phyloP scores from a whole-genome alignment of 2,797 vertebrate genomes.

The Silurus lanzhouensis region DNA sequence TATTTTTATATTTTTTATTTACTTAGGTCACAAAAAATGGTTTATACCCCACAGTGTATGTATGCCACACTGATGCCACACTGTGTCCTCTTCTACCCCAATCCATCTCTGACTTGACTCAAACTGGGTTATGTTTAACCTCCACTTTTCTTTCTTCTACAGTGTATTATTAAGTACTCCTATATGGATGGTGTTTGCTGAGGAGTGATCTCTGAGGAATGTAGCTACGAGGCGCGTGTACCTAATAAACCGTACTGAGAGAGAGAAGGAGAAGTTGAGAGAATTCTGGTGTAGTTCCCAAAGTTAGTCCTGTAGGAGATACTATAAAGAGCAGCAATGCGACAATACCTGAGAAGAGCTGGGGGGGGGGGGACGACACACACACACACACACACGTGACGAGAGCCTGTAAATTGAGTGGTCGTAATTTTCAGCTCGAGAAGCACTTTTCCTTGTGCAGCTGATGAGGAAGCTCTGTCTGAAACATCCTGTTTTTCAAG shows the following conservation, averaged over 20 bases:
- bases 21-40: background rate
- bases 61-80: background rate
- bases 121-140: conserved; percentile 15
- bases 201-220: conserved; percentile 13
- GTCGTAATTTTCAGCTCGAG: conserved; percentile 29
- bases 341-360: conserved; percentile 3
- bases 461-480: conserved; percentile 22
- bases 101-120: background rate
- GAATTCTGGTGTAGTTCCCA: conserved; percentile 4
- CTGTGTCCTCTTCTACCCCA: background rate
- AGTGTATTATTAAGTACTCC: background rate
- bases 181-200: background rate
- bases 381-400: background rate
- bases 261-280: background rate
- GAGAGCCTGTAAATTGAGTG: conserved; percentile 18
- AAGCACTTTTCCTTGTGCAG: conserved; percentile 20
- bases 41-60: background rate
- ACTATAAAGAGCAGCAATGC: conserved; percentile 33
- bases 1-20: too few species aligned
- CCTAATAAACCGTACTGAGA: background rate
- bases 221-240: background rate
- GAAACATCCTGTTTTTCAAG: conserved; percentile 27
- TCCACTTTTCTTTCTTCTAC: background rate
- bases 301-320: conserved; percentile 26
- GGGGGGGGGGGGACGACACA: background rate